phyloP scores from a whole-genome alignment of 1,140 invertebrate genomes.

The Drosophila nigrodunni region DNA sequence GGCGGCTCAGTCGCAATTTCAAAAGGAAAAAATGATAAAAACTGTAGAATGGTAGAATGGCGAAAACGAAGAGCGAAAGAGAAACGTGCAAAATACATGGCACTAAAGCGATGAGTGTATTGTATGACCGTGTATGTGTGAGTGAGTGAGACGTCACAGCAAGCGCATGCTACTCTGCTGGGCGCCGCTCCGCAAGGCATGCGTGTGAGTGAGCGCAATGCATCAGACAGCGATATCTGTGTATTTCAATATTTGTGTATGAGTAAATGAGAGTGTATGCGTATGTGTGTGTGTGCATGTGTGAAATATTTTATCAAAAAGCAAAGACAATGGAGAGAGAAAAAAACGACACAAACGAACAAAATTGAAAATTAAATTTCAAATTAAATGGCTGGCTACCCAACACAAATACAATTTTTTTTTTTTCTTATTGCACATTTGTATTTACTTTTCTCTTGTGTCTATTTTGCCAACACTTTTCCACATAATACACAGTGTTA shows the following conservation, averaged over 20 bases:
- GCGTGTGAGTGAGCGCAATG: conserved; percentile 58
- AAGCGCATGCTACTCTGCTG: conserved; percentile 46
- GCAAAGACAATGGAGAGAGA: conserved; percentile 72
- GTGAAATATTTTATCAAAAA: conserved; percentile 78
- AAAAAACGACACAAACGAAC: conserved; percentile 54
- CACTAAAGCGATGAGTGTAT: conserved; percentile 25
- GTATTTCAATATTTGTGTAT: conserved; percentile 22
- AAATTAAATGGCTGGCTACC: conserved; percentile 69
- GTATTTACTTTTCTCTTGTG: conserved; percentile 18
- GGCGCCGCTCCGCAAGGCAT: conserved; percentile 33
- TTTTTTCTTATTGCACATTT: conserved; percentile 29
- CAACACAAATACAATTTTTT: conserved; percentile 10
- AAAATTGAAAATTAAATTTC: conserved; percentile 58
- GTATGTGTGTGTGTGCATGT: conserved; percentile 43
- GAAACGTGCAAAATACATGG: conserved; percentile 55
- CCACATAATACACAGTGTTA: conserved; percentile 28
- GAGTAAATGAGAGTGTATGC: conserved; percentile 27
- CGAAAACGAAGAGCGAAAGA: conserved; percentile 43
- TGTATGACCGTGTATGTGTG: conserved; percentile 3
- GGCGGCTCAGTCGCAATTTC: conserved; percentile 43
- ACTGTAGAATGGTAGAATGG: conserved; percentile 34
- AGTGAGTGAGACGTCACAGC: conserved; percentile 49
- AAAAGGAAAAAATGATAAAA: conserved; percentile 20
- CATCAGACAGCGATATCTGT: conserved; percentile 28
- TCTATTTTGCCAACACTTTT: conserved; percentile 25